Evolutionary conservation across 2,113 vertebrate species (phyloP).

Genomic region (Leucosticte australis): DNA sequence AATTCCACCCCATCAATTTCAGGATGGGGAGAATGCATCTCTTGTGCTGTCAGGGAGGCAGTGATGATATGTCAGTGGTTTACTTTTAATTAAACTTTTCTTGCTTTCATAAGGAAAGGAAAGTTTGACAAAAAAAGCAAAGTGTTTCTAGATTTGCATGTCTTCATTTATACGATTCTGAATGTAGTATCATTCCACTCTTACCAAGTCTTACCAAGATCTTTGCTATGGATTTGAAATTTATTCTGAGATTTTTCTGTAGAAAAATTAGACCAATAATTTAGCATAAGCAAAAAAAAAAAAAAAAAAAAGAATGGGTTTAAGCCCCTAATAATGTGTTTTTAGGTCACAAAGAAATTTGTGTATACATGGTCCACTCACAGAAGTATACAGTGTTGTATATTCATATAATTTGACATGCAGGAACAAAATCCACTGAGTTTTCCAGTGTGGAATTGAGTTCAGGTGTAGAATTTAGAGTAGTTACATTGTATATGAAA

Average conservation of each 20-base stretch:
- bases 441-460: background rate
- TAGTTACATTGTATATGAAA: background rate
- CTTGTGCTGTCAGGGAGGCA: background rate
- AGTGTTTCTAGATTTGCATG: background rate
- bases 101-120: background rate
- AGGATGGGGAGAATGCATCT: background rate
- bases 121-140: background rate
- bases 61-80: background rate
- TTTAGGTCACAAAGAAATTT: background rate
- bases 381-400: background rate
- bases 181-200: background rate
- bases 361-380: background rate
- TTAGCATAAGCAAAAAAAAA: background rate
- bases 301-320: background rate
- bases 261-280: background rate
- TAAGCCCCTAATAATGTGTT: background rate
- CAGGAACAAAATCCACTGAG: background rate
- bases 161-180: background rate
- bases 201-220: background rate
- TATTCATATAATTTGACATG: background rate
- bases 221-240: background rate
- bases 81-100: background rate
- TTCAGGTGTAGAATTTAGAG: background rate
- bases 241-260: background rate
- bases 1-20: background rate